These are phyloP conservation scores for Solenopsis fugax DNA, from an alignment of 1,140 invertebrate species.

Conservation along the genomic window DNA sequence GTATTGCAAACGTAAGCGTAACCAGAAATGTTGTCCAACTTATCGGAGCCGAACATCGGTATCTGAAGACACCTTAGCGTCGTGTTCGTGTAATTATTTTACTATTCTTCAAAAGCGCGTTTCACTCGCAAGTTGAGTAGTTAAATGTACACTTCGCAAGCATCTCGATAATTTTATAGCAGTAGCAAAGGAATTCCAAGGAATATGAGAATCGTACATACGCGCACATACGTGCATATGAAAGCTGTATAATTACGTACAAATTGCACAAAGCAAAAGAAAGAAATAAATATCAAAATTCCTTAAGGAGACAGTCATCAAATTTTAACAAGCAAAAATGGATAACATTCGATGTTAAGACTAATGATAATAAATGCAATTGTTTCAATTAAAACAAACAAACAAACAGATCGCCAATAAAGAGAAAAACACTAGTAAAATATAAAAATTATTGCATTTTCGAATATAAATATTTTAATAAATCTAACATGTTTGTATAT, in stretches of 20 bases:
- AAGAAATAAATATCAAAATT: constrained; percentile 30
- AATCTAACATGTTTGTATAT: not conserved
- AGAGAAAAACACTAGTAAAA: not conserved
- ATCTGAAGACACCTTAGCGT: constrained; percentile 3
- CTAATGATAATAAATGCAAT: not conserved
- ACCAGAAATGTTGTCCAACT: constrained; percentile 40
- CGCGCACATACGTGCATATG: not conserved
- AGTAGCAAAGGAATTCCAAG: not conserved
- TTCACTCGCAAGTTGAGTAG: not conserved
- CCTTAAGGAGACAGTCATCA: not conserved
- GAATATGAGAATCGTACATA: not conserved
- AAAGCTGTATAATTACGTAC: not conserved
- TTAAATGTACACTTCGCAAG: constrained; percentile 5
- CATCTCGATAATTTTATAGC: constrained; percentile 32
- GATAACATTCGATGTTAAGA: not conserved
- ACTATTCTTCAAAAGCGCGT: not conserved
- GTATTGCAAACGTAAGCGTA: constrained; percentile 33
- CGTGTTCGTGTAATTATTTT: constrained; percentile 2
- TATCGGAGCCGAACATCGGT: constrained; percentile 27
- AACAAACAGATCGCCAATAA: not conserved
- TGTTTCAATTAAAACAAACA: constrained; percentile 30
- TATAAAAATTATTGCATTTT: not conserved
- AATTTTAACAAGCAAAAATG: not conserved
- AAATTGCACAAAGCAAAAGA: not conserved
- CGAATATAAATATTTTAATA: not conserved